Evolutionary conservation across 1,140 invertebrate species (phyloP).

Genomic region (Orius insidiosus): DNA sequence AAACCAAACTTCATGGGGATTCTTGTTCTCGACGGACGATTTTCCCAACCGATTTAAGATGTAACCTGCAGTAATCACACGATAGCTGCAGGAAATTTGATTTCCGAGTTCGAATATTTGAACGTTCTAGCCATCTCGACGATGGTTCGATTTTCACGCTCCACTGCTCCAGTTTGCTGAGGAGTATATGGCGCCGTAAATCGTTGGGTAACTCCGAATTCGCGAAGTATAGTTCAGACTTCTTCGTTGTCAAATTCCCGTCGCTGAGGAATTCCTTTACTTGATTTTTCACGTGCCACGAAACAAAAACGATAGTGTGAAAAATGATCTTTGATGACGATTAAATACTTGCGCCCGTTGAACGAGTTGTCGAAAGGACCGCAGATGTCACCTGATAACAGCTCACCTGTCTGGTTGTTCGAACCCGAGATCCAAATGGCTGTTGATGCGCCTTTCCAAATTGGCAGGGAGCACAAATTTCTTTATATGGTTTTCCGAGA

Average conservation of each 20-base stretch:
- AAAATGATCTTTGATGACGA: constrained; percentile 24
- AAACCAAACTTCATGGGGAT: too few species aligned
- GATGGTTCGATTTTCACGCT: too few species aligned
- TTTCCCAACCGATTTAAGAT: constrained; percentile 10
- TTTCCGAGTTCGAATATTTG: too few species aligned
- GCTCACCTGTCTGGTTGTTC: constrained; percentile 19
- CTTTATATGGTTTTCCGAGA: too few species aligned
- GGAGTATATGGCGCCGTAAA: constrained; percentile 14
- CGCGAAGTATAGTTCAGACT: constrained; percentile 19
- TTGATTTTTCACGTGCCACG: constrained; percentile 21
- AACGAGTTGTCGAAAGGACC: constrained; percentile 22
- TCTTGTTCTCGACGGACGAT: constrained; percentile 15
- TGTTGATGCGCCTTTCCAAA: constrained; percentile 22
- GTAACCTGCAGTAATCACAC: constrained; percentile 4
- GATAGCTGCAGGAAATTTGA: constrained; percentile 10
- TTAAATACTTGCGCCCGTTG: constrained; percentile 18
- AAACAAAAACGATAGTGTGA: too few species aligned
- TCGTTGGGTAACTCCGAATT: constrained; percentile 15
- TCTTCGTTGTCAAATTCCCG: constrained; percentile 20
- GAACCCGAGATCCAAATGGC: constrained; percentile 21
- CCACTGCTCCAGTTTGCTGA: constrained; percentile 12
- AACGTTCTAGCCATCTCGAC: too few species aligned
- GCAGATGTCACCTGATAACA: constrained; percentile 23
- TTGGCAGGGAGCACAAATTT: constrained; percentile 22
- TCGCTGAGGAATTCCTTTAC: constrained; percentile 23